Evolutionary conservation across 2,797 vertebrate species (phyloP), one percentile per base, ranked within the genome.

Genomic region (Sciurus vulgaris): DNA sequence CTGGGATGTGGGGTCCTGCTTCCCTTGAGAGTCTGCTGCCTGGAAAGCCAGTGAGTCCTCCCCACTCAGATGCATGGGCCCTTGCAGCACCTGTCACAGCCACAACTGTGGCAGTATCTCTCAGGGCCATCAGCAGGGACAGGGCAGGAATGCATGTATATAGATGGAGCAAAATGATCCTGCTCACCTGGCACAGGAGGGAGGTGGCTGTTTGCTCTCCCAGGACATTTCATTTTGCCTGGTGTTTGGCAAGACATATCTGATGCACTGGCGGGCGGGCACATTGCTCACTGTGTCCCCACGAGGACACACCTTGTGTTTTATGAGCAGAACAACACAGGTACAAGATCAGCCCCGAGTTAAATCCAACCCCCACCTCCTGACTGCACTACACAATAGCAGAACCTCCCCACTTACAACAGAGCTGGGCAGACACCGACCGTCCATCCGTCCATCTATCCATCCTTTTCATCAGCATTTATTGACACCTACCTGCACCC

Each of bases 211-310:
- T 92, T 93, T 87, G 72, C 82, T 83, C 72, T 97, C 96, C 70
- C 4, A 59, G 74, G 26, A 95, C 70, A 54, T 86, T 96, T 82
- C 93, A 94, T 93, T 93, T 92, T 65, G 41, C 85, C 92, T 84
- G 81, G 78, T 94, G 78, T 97, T 90, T 90, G 91, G 96, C 96
- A 96, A 97, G 96, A 95, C 28, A 8, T 26, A 72, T 69, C 91
- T 86, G 82, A 86, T 76, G 47, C 86, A 41, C 41, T 41, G 85
- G 70, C 41, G 0, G 86, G 70, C 70, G 0, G 41, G 35, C 26
- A 30, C 76, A 1, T 49, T 47, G 70, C 44, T 94, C 91, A 51
- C 33, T 3, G 13, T 86, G 91, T 94, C 85, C 94, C 70, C 33
- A n/a, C 0, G 6, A 59, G 79, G 85, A 94, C 96, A 97, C 96